Evolutionary conservation across 2,888 invertebrate genomes (phyloP), one percentile per base, ranked within the genome.

Genomic region (Belgica antarctica): DNA sequence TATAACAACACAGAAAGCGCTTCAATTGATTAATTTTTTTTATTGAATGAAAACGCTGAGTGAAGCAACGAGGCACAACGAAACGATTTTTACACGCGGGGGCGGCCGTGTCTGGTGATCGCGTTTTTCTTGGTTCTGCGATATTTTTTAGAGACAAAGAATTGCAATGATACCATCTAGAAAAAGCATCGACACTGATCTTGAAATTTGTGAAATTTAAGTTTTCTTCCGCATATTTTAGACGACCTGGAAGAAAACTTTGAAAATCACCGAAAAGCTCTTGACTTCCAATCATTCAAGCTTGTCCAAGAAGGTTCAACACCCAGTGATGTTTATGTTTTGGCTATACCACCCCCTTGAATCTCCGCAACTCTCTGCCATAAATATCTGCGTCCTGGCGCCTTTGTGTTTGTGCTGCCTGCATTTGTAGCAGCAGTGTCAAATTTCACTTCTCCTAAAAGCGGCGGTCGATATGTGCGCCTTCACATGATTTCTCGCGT

Each of bases 1-100:
- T n/a, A n/a, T 15, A 41, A 41, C 41, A 15, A 41, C 12, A 41
- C 3, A n/a, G 10, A 41, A 15, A 52, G 52, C 7, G 52, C 52
- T 52, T 22, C 52, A 52, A 52, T 52, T 52, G 52, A 52, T 52
- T 17, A 2, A 52, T 22, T 52, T n/a, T 52, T 15, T 52, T 52
- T 52, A 52, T 52, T 52, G 52, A 52, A 52, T 52, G 22, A 52
- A 31, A 52, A 22, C 52, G 2, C 12, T 52, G 2, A 52, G 52
- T 22, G 4, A 41, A 12, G 34, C 34, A 31, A 52, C 22, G 52
- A 52, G 52, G 52, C 52, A 10, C 17, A 10, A 52, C 52, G 52
- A 52, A 52, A 52, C 22, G 46, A 5, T 46, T n/a, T n/a, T n/a
- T n/a, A n/a, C n/a, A n/a, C n/a, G 52, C 52, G 52, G 52, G 17